phyloP scores from a whole-genome alignment of 1,140 invertebrate genomes.

The Drosophila nigrodunni region DNA sequence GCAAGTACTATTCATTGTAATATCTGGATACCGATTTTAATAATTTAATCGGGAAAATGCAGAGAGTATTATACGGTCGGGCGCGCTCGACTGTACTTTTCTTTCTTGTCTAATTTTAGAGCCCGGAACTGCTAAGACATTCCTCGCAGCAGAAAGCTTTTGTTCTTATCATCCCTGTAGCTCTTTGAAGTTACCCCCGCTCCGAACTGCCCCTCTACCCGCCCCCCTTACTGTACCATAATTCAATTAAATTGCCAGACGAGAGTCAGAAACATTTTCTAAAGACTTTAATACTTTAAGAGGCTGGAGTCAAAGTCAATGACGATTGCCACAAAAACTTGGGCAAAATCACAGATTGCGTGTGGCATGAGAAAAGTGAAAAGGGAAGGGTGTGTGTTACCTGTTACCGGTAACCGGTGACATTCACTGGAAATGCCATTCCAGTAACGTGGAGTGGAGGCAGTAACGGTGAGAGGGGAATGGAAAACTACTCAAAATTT shows the following conservation, averaged over 20 bases:
- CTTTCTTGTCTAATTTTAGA: constrained; percentile 45
- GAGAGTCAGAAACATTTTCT: constrained; percentile 32
- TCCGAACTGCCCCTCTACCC: neutral
- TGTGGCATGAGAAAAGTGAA: neutral
- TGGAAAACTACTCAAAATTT: constrained; percentile 53
- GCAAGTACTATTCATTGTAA: no score
- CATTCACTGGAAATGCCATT: neutral
- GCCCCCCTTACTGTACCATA: constrained; percentile 43
- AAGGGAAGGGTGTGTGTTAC: neutral
- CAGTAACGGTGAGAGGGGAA: neutral
- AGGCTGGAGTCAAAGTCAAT: neutral
- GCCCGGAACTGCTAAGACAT: constrained; percentile 54
- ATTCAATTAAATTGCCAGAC: constrained; percentile 79
- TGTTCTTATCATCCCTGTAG: constrained; percentile 69
- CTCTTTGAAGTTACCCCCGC: constrained; percentile 67
- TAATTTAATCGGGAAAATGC: no score
- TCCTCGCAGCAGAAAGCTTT: constrained; percentile 75
- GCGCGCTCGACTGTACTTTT: no score
- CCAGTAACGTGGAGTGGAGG: constrained; percentile 8
- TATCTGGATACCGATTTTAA: no score
- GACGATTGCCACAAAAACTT: constrained; percentile 14
- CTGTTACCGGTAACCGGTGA: constrained; percentile 15
- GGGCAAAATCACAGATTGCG: constrained; percentile 1
- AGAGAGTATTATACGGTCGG: no score
- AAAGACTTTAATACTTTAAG: constrained; percentile 71